Conservation (phyloP, 2,797 vertebrate genomes). For the Siniperca scherzeri region DNA sequence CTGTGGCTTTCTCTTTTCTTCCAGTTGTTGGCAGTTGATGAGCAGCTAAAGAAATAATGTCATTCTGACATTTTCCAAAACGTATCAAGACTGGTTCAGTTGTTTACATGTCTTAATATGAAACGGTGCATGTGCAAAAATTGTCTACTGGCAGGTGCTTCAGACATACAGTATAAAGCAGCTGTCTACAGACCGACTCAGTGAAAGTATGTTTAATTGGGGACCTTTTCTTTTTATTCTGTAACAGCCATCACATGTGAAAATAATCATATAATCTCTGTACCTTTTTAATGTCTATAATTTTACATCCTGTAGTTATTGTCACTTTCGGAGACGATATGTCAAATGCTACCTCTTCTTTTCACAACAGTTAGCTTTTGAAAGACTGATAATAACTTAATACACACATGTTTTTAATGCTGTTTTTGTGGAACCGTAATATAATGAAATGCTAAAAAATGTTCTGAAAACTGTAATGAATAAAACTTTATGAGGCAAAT, state of each 20-base stretch:
- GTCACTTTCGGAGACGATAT: not conserved
- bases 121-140: not conserved
- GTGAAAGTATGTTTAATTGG: not conserved
- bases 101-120: not conserved
- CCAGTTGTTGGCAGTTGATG: constrained; percentile 75
- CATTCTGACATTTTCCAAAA: constrained; percentile 4
- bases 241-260: not conserved
- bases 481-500: constrained; percentile 36
- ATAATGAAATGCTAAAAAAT: not conserved
- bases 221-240: not conserved
- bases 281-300: not conserved
- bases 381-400: not conserved
- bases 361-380: not conserved
- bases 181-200: not conserved
- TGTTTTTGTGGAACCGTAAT: not conserved
- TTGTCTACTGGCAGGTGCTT: not conserved
- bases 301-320: not conserved
- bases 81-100: constrained; percentile 15
- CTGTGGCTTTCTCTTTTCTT: constrained; percentile 85
- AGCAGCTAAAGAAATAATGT: not conserved
- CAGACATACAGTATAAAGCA: not conserved
- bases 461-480: constrained; percentile 10
- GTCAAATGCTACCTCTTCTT: constrained; percentile 23
- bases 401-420: not conserved
- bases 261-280: not conserved